Evolutionary conservation across 2,888 invertebrate species (phyloP), one percentile per base, ranked within the genome.

Genomic region (Eupithecia pulchellata): DNA sequence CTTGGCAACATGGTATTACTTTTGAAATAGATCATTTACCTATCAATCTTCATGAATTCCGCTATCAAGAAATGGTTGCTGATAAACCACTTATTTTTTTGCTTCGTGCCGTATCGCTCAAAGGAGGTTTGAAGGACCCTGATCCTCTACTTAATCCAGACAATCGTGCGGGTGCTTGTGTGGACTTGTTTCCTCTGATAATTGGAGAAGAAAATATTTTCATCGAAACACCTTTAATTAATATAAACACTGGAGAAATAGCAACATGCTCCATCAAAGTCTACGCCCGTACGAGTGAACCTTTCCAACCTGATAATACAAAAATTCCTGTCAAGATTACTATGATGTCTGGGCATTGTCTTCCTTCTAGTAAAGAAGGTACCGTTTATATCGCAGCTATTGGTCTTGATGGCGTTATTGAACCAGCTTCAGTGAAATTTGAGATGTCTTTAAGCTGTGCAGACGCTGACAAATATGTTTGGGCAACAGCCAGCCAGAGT

Each of bases 271-370:
- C 77, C 32, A 84, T 92, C 8, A 76, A 81, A 72, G 86, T 91
- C 27, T 77, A 69, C 8, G 88, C 84, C 20, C 67, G 76, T 42
- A 71, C 83, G n/a, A 79, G 73, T 27, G 87, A 83, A 11, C 74
- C 77, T 68, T 65, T 74, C 32, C 82, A 86, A 20, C 60, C 69
- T 39, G 34, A 69, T 57, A 79, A 73, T 47, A 73, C 70, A 39
- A 80, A 78, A 71, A 75, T 84, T 66, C 89, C 92, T 20, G 66
- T 94, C 32, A 75, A 82, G 36, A 71, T 94, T 1, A 92, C 93
- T 6, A 83, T 93, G 86, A 77, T 92, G 42, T 91, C 92, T 47
- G 91, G 85, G 1, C 88, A 92, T 78, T 94, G 94, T 76, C 78
- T 93, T 55, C 93, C 94, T 55, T 25, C 11, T 61, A 74, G 81